Evolutionary conservation across 1,140 invertebrate species (phyloP).

Genomic region (Penaeus vannamei): DNA sequence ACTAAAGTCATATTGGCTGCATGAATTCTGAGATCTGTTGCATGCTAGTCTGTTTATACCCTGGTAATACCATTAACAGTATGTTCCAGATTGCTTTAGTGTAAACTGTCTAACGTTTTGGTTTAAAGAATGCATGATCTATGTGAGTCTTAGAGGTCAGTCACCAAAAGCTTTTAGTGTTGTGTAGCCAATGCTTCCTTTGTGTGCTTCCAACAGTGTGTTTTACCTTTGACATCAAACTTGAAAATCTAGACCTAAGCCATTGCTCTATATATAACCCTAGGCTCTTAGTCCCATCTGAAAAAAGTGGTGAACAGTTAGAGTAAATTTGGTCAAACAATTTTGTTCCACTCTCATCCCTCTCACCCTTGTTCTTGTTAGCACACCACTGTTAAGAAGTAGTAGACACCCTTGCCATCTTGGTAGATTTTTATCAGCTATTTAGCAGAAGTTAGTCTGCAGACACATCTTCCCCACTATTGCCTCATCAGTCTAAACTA

Average conservation of each 20-base stretch:
- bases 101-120: not conserved
- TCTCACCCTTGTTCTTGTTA: conserved; percentile 43
- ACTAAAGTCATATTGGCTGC: not conserved
- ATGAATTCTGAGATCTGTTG: not conserved
- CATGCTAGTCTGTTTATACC: not conserved
- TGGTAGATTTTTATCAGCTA: conserved; percentile 12
- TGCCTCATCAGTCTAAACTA: conserved; percentile 43
- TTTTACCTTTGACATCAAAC: not conserved
- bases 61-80: conserved; percentile 14
- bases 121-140: conserved; percentile 30
- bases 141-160: conserved; percentile 23
- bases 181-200: conserved; percentile 31
- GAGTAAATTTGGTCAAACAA: conserved; percentile 19
- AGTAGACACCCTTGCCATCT: conserved; percentile 39
- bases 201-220: conserved; percentile 22
- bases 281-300: not conserved
- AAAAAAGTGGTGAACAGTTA: conserved; percentile 19
- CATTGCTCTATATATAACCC: conserved; percentile 1
- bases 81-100: conserved; percentile 18
- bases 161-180: conserved; percentile 41
- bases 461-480: not conserved
- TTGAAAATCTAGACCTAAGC: conserved; percentile 10
- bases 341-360: conserved; percentile 26
- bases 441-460: not conserved
- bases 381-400: conserved; percentile 27